Evolutionary conservation across 1,140 invertebrate species (phyloP), one percentile per base, ranked within the genome.

Genomic region (Pentalonia nigronervosa): DNA sequence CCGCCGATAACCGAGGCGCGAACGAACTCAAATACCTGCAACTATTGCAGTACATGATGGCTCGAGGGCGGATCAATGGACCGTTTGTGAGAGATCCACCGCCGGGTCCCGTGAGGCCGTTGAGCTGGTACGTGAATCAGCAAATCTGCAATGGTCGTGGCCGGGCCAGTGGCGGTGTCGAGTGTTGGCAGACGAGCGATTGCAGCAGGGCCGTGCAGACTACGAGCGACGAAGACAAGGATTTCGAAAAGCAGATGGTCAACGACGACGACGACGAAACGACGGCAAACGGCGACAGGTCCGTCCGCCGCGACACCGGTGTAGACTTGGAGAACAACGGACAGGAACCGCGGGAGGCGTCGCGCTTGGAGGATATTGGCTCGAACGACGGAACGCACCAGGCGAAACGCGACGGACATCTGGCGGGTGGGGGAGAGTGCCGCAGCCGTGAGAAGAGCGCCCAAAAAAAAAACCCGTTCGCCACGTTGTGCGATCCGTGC

Each of bases 31-130:
- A 92, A 21, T 83, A 92, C 34, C 14, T 92, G 11, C 83, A 84
- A 41, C 76, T 92, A 14, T 84, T 92, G n/a, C 67, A 92, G 21
- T 50, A 84, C 47, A 92, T 92, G 91, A 53, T 92, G 47, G n/a
- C 20, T 23, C 36, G 84, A 8, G 50, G 41, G 8, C n/a, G 91
- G 21, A 53, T 92, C 30, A 48, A 81, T 20, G n/a, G 7, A 7
- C 91, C 91, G 1, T 92, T 92, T 23, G 47, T 53, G 8, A 47
- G n/a, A 11, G 21, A 21, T 9, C 91, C 91, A 1, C 76, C 91
- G 2, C n/a, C n/a, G 6, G 91, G 91, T 9, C 45, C 30, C 3
- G 34, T 92, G 34, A 21, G 56, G 8, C 81, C 91, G 30, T 36
- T 92, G 2, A 84, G 47, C 3, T 8, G 34, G 34, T 92, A 92